Conservation (phyloP, 2,113 vertebrate species). For the Eretmochelys imbricata region DNA sequence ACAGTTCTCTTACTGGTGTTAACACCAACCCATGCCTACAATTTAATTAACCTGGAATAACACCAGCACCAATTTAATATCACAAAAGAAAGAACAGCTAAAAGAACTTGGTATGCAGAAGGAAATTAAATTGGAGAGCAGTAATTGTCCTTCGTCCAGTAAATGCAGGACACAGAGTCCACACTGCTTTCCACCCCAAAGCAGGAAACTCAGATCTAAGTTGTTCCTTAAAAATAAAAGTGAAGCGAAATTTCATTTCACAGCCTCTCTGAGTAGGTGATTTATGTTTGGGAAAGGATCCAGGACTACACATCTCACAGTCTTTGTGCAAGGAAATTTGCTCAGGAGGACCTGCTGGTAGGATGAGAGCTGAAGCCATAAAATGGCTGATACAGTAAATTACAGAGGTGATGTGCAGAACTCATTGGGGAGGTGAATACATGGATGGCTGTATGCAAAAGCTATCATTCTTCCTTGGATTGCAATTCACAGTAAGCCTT, state of each 20-base stretch:
- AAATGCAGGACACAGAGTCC: neutral
- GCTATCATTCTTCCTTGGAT: neutral
- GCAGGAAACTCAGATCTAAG: neutral
- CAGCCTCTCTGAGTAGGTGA: neutral
- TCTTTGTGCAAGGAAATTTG: slow-evolving; percentile 7
- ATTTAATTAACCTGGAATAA: neutral
- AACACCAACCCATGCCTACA: neutral
- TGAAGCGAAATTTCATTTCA: slow-evolving; percentile 36
- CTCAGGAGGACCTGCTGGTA: neutral
- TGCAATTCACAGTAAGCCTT: neutral
- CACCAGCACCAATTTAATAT: neutral
- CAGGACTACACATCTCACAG: neutral
- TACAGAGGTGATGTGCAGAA: neutral
- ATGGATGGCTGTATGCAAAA: neutral
- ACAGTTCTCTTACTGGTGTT: neutral
- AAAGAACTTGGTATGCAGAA: neutral
- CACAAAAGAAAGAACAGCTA: neutral
- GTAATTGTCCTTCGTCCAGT: slow-evolving; percentile 34
- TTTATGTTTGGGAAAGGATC: slow-evolving; percentile 21
- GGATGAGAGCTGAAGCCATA: neutral
- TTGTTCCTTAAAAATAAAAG: slow-evolving; percentile 52
- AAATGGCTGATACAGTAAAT: neutral
- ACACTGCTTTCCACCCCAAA: slow-evolving; percentile 12
- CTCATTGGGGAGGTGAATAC: neutral
- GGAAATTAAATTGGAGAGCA: neutral